Conservation (phyloP, 2,113 vertebrate genomes). For the Neolamprologus hecqui region DNA sequence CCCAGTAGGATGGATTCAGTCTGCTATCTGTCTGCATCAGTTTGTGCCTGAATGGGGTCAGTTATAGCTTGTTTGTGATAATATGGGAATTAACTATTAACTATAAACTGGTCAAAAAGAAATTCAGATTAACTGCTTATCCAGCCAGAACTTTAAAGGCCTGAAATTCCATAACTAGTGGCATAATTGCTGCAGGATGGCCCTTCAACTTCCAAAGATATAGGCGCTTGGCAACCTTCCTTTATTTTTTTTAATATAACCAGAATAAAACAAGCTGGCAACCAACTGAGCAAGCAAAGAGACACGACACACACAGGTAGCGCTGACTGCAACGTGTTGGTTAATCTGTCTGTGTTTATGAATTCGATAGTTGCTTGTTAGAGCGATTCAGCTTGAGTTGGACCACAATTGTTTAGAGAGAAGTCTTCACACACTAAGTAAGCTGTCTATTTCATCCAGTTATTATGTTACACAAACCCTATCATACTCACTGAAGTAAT, state of each 20-base stretch:
- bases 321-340: neutral
- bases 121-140: neutral
- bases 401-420: neutral
- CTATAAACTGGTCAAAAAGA: neutral
- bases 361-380: neutral
- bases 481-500: neutral
- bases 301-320: neutral
- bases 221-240: neutral
- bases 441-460: neutral
- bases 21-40: neutral
- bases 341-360: neutral
- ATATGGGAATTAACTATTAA: neutral
- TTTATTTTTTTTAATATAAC: neutral
- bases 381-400: neutral
- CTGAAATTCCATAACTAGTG: neutral
- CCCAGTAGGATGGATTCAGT: neutral
- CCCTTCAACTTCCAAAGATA: neutral
- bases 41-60: neutral
- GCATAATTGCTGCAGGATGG: neutral
- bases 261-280: neutral
- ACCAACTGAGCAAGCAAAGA: neutral
- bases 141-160: neutral
- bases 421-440: neutral
- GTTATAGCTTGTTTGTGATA: neutral
- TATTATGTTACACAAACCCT: neutral